Conservation (phyloP, 2,888 invertebrate genomes). For the Heliconius hortense region DNA sequence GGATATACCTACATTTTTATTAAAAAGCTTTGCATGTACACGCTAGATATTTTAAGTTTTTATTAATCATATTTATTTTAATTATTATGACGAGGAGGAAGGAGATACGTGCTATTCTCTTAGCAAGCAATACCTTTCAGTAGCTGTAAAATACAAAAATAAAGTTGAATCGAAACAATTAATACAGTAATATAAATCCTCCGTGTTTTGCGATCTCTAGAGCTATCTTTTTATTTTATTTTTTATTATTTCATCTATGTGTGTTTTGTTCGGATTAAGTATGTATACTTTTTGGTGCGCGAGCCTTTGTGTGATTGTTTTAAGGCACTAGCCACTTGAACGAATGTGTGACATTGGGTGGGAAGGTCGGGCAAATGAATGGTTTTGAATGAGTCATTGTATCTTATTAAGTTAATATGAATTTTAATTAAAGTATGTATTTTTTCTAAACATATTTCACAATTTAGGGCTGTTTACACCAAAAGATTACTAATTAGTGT, state of each 20-base stretch:
- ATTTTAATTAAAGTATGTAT: neutral
- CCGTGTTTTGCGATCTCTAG: conserved; percentile 51
- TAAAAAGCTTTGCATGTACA: conserved; percentile 37
- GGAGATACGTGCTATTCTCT: conserved; percentile 53
- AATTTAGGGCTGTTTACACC: neutral
- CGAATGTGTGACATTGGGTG: neutral
- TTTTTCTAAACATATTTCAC: neutral
- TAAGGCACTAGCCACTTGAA: neutral
- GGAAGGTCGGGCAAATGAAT: neutral
- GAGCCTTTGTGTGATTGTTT: neutral
- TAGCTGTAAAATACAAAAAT: conserved; percentile 49
- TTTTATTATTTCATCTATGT: neutral
- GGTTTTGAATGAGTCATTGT: neutral
- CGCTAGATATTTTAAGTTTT: conserved; percentile 26
- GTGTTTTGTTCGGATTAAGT: conserved; percentile 11
- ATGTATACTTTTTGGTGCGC: neutral
- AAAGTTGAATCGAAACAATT: conserved; percentile 46
- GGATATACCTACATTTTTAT: conserved; percentile 27
- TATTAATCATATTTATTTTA: conserved; percentile 22
- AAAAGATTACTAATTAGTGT: neutral
- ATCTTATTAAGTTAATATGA: neutral
- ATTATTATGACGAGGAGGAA: conserved; percentile 37
- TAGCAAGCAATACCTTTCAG: conserved; percentile 53
- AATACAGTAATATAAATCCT: conserved; percentile 52
- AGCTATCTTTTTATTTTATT: neutral